Evolutionary conservation across 2,888 invertebrate genomes (phyloP).

Genomic region (Cabera pusaria): DNA sequence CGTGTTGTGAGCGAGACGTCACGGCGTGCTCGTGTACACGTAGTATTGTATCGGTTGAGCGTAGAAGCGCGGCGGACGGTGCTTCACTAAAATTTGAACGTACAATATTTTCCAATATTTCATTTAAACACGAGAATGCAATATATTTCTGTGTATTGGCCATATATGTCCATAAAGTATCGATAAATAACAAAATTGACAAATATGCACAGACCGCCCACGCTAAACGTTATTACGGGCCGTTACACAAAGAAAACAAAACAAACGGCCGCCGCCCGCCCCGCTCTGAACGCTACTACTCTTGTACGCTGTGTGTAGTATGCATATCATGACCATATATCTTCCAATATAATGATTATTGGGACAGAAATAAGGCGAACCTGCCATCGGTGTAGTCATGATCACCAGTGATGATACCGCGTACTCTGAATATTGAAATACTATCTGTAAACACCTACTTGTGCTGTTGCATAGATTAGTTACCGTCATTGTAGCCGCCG

Average conservation of each 20-base stretch:
- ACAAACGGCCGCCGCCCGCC: constrained; percentile 7
- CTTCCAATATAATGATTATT: too few species aligned
- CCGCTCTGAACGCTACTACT: constrained; percentile 10
- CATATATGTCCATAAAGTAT: constrained; percentile 18
- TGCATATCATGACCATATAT: too few species aligned
- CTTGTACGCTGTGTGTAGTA: too few species aligned
- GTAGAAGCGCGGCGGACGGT: constrained; percentile 2
- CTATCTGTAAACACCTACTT: too few species aligned
- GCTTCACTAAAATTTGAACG: constrained; percentile 17
- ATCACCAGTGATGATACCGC: too few species aligned
- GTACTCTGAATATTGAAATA: too few species aligned
- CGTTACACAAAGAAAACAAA: constrained; percentile 10
- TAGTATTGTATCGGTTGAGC: constrained; percentile 11
- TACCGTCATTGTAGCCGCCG: too few species aligned
- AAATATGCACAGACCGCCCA: constrained; percentile 14
- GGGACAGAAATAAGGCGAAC: too few species aligned
- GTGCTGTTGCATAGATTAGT: too few species aligned
- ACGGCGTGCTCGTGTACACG: too few species aligned
- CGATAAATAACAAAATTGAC: constrained; percentile 21
- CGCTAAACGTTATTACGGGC: constrained; percentile 4
- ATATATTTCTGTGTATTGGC: constrained; percentile 14
- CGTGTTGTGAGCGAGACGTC: too few species aligned
- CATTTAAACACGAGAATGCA: constrained; percentile 24
- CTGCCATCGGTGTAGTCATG: too few species aligned
- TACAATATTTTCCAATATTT: constrained; percentile 22